Base-by-base conservation (phyloP, 1,140 invertebrate species). In the Aradophagus sp. region DNA sequence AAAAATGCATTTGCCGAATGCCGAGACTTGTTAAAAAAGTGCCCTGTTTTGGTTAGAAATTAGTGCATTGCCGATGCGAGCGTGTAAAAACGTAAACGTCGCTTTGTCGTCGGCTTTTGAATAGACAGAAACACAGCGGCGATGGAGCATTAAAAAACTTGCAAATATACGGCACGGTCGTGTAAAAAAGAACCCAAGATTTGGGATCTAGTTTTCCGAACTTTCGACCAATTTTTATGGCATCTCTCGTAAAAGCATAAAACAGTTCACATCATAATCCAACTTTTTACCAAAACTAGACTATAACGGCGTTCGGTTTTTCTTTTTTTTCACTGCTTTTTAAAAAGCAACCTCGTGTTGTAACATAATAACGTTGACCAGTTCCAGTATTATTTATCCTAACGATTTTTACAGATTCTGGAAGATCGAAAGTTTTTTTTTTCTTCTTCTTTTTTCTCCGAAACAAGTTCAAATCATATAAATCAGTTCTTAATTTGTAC, bases 31-130 rank as follows among this genome's bases (percentile, higher is more conserved):
- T 36, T 75, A 76, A 78, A 82, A 82, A 80, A 77, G 32, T 75
- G 73, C 69, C 73, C 80, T 80, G 74, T 84, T 84, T 82, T 81
- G 77, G 76, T 80, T 75, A 74, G 42, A 73, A 84, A 84, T 84
- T 77, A 81, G 81, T 77, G 47, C 77, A 65, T 6, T 12, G 14
- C 31, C 23, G 10, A 19, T 45, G 47, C 65, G 79, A 79, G 76
- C 38, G 47, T 29, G 55, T 76, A 65, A 72, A 75, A 65, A 36
- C 15, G 48, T 12, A 7, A 42, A 42, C 16, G 31, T 29, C 26
- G 45, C 31, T 47, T 45, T 29, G 41, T 20, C 12, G n/a, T n/a
- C n/a, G n/a, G n/a, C n/a, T n/a, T n/a, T n/a, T n/a, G 13, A 48
- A 77, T 76, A 77, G 75, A 68, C 65, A 58, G 80, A 81, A 79